Conservation (phyloP, 2,113 vertebrate species). For the Phrynocephalus versicolor region DNA sequence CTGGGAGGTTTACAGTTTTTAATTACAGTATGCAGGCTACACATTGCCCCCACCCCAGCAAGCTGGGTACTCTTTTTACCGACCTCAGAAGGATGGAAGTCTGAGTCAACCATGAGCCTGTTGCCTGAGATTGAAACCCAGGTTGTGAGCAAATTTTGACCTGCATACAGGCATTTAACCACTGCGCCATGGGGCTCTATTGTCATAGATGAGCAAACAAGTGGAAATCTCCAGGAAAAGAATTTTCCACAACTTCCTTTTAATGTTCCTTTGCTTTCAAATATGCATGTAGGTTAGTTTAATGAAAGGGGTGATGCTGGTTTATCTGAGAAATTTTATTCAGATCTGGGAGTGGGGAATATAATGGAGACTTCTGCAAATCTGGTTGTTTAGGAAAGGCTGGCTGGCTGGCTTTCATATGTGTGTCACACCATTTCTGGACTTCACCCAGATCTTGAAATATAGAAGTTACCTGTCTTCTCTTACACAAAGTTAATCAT, state of each 20-base stretch:
- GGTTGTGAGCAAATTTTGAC: too few species aligned
- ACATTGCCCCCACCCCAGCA: too few species aligned
- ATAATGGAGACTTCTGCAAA: background rate
- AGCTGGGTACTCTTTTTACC: too few species aligned
- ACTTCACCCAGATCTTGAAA: background rate
- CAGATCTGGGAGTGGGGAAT: background rate
- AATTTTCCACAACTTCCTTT: background rate
- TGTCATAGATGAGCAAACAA: background rate
- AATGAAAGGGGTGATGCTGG: background rate
- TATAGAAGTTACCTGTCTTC: background rate
- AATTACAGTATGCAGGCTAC: too few species aligned
- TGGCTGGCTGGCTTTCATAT: background rate
- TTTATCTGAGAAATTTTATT: background rate
- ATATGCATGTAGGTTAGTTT: background rate
- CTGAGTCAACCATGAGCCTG: too few species aligned
- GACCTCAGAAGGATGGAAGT: too few species aligned
- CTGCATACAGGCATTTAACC: too few species aligned
- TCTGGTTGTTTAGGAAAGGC: background rate
- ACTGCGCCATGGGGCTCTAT: too few species aligned
- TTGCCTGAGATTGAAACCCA: too few species aligned
- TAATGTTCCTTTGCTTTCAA: background rate
- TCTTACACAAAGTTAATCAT: background rate
- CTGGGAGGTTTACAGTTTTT: too few species aligned
- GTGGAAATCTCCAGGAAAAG: background rate
- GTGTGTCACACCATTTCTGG: background rate